Base-by-base conservation (phyloP, 2,888 invertebrate genomes). In the Cremastinae sp. region DNA sequence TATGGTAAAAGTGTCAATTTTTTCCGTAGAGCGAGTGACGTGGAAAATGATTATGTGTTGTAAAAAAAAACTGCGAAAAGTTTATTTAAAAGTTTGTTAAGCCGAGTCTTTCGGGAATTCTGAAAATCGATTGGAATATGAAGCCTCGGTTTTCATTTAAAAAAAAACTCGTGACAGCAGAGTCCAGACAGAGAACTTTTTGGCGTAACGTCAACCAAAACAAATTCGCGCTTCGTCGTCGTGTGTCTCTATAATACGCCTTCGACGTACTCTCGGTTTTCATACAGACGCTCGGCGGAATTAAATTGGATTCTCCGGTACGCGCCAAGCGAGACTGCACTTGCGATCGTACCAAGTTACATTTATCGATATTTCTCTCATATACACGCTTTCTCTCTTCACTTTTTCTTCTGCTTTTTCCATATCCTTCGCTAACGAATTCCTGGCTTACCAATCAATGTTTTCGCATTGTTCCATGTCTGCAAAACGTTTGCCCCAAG, bases 111-210 rank as follows among this genome's bases (percentile, higher is more conserved):
- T n/a, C n/a, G n/a, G n/a, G n/a, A n/a, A n/a, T n/a, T n/a, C n/a
- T n/a, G n/a, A n/a, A n/a, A n/a, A n/a, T n/a, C n/a, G n/a, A 28
- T 5, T 28, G 28, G 28, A 28, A 28, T 5, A 3, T 28, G 28
- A 28, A 5, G 5, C 2, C 28, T 28, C 28, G 28, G 28, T 28
- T 28, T 28, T 28, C 2, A 3, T 28, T 28, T 28, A 28, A 28
- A 28, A 28, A 62, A n/a, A 62, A 62, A 49, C 62, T 49, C 49
- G 62, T 49, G 20, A 43, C 22, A 34, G 36, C 45, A n/a, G n/a
- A n/a, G 28, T 28, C 28, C 28, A 28, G 28, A 28, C 28, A 28
- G 2, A 28, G 43, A 62, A 47, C 22, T 62, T 12, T 22, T 16
- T 41, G 14, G 47, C 49, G 16, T 12, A 10, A 49, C 34, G 20